Base-by-base conservation (phyloP, 2,113 vertebrate genomes). In the Castor canadensis region DNA sequence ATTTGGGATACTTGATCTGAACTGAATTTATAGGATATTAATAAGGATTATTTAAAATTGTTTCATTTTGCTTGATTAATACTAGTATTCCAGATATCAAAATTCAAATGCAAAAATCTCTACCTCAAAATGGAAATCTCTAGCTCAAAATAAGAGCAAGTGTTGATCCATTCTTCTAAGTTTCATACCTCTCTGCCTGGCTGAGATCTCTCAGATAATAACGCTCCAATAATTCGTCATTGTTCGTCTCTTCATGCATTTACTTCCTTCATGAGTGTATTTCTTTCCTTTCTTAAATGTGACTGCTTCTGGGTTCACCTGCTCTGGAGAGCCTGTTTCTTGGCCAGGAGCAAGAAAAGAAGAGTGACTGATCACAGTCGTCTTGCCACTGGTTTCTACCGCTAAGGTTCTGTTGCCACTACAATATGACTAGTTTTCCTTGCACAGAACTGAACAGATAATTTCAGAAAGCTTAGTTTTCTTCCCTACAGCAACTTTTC, bases 1-100 rank as follows among this genome's bases (percentile, higher is more conserved):
- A 58, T 66, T 58, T 79, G 60, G 17, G 13, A 58, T 3, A 76
- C 3, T 49, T 96, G 49, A 38, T 22, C 69, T 72, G 38, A 66
- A 66, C 26, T 87, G 47, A 58, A 94, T 84, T 52, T 38, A 24
- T 0, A 66, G 22, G 1, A 52, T 83, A 84, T 64, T 76, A 82
- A 87, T 54, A 71, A 77, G 8, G 15, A 5, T 30, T 94, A 64
- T 40, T 64, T 62, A 76, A 87, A 35, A 5, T 62, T 91, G 94
- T 6, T 0, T 4, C 32, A 40, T 28, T 72, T 90, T 82, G n/a
- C 15, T 71, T 72, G 10, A 76, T 40, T 81, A 15, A 89, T 6
- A 62, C 54, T 35, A 62, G 16, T n/a, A 6, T n/a, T 75, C 28
- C n/a, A 86, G 62, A 38, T 81, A 52, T 40, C 35, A 49, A 79